Conservation (phyloP, 2,797 vertebrate species). For the Eulemur albifrons region DNA sequence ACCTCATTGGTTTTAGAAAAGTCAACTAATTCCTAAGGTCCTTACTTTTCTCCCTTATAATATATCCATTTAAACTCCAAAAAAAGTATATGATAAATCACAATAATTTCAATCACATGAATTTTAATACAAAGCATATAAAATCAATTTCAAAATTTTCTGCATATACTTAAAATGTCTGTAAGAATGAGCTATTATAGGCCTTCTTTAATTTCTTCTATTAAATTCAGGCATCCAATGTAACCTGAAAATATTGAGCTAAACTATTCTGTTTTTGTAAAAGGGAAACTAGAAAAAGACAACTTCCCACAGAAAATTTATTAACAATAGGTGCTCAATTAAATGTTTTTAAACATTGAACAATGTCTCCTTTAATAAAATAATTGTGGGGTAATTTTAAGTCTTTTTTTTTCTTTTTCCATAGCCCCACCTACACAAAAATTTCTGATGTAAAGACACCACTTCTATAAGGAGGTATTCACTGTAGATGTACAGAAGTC, state of each 20-base stretch:
- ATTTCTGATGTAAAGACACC: conserved; percentile 30
- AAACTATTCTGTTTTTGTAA: conserved; percentile 22
- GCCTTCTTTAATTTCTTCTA: background rate
- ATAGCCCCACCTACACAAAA: background rate
- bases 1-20: background rate
- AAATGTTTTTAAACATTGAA: conserved; percentile 57
- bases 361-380: conserved; percentile 38
- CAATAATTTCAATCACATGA: conserved; percentile 51
- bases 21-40: background rate
- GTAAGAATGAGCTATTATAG: background rate
- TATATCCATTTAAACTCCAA: background rate
- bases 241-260: conserved; percentile 50
- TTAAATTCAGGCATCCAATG: conserved; percentile 1
- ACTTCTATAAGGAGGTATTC: conserved; percentile 59
- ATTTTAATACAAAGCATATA: conserved; percentile 72
- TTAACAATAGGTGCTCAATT: conserved; percentile 57
- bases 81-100: conserved; percentile 45
- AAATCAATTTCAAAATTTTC: conserved; percentile 54
- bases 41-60: background rate
- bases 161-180: conserved; percentile 29
- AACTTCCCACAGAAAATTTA: conserved; percentile 60
- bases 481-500: conserved; percentile 22
- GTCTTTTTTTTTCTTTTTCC: background rate
- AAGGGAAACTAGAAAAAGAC: conserved; percentile 57
- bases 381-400: background rate